A percentile compares a stretch with the other conserved stretches of the same genome.
Evolutionary conservation across 2,797 vertebrate species (phyloP).

Genomic region (Phataginus tricuspis): DNA sequence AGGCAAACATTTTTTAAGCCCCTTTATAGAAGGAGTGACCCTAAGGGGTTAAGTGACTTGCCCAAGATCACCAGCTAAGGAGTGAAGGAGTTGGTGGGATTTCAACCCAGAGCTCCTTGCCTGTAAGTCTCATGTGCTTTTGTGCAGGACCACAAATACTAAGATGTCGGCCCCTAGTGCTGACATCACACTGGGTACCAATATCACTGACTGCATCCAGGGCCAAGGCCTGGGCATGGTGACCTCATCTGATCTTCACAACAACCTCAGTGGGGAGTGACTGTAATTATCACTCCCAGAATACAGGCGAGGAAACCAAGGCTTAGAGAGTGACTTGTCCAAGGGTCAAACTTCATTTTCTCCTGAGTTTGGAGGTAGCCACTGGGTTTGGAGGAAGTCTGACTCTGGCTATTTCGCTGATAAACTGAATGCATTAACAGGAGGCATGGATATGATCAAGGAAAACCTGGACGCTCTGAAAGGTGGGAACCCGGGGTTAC

Average conservation of each 20-base stretch:
- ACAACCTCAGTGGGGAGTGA: not conserved
- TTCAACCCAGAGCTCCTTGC: not conserved
- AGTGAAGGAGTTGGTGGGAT: not conserved
- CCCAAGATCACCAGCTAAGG: not conserved
- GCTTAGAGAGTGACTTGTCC: not conserved
- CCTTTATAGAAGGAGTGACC: not conserved
- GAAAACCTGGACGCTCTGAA: not conserved
- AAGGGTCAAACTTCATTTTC: not conserved
- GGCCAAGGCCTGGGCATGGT: not conserved
- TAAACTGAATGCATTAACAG: not conserved
- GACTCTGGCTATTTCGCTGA: not conserved
- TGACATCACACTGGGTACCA: no score
- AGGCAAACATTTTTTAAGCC: not conserved
- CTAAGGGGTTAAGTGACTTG: not conserved
- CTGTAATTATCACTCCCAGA: not conserved
- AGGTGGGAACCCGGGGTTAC: not conserved
- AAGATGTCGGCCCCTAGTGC: not conserved
- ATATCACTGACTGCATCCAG: not conserved
- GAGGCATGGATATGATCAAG: not conserved
- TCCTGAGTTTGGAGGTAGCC: not conserved
- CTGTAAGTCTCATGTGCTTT: not conserved
- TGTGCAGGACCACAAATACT: not conserved
- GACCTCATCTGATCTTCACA: not conserved
- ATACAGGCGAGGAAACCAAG: not conserved
- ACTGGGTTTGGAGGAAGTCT: not conserved